Evolutionary conservation across 2,888 invertebrate species (phyloP).

Genomic region (Biston betularia): DNA sequence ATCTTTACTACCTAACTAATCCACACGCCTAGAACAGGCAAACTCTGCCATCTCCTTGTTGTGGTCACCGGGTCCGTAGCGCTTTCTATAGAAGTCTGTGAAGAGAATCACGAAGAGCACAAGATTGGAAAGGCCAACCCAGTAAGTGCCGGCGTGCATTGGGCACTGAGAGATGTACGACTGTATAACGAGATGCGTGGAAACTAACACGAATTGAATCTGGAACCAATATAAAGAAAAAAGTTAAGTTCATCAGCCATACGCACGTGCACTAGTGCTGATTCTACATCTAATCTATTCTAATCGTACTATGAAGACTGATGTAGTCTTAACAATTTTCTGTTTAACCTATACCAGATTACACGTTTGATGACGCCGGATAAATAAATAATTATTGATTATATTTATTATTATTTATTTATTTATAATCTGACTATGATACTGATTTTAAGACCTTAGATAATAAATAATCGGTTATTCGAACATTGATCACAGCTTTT

Average conservation of each 20-base stretch:
- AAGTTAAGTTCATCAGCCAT: background rate
- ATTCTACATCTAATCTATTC: no score
- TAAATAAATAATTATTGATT: no score
- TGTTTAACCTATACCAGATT: no score
- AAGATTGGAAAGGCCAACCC: constrained; percentile 52
- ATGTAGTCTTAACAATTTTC: no score
- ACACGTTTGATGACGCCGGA: no score
- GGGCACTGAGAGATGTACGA: constrained; percentile 54
- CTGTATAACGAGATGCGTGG: constrained; percentile 52
- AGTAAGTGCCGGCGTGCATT: constrained; percentile 51
- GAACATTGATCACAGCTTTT: no score
- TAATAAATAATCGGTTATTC: no score
- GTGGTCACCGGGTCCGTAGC: constrained; percentile 37
- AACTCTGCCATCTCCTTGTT: constrained; percentile 11
- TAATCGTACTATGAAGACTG: no score
- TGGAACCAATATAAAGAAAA: constrained; percentile 41
- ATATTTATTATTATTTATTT: no score
- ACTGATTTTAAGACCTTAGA: no score
- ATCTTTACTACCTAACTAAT: constrained; percentile 1
- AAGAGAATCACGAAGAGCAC: constrained; percentile 54
- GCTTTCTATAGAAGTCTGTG: constrained; percentile 53
- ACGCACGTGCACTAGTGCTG: no score
- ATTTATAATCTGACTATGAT: no score
- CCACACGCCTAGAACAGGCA: constrained; percentile 30
- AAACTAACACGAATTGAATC: constrained; percentile 55